Evolutionary conservation across 2,113 vertebrate species (phyloP).

Genomic region (Eretmochelys imbricata): DNA sequence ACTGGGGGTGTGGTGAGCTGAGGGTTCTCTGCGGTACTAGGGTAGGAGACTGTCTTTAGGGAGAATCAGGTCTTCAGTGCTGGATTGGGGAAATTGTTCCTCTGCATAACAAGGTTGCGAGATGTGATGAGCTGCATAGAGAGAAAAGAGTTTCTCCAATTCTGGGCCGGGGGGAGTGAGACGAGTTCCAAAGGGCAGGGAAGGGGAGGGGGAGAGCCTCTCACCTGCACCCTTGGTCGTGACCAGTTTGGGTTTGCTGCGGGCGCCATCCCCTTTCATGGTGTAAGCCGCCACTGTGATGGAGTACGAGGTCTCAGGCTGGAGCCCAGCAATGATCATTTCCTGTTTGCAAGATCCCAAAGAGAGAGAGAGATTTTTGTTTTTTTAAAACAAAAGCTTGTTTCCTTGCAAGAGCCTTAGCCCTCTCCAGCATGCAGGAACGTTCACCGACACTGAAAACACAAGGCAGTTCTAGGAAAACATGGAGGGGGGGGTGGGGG

Average conservation of each 20-base stretch:
- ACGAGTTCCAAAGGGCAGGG: fast-evolving
- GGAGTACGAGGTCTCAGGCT: conserved; percentile 96
- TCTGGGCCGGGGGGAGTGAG: neutral
- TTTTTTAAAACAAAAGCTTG: neutral
- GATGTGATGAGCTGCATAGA: neutral
- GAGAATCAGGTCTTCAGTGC: neutral
- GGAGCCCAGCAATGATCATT: conserved; percentile 93
- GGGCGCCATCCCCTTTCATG: conserved; percentile 97
- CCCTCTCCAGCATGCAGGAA: conserved; percentile 53
- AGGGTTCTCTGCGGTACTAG: neutral
- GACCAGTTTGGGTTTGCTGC: conserved; percentile 95
- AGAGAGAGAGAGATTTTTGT: neutral
- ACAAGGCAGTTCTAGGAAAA: neutral
- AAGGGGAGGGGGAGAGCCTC: neutral
- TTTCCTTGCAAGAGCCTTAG: neutral
- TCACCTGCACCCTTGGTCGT: conserved; percentile 95
- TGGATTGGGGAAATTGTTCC: neutral
- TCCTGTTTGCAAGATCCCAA: conserved; percentile 81
- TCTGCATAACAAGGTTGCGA: neutral
- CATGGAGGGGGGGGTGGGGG: neutral
- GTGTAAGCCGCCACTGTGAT: conserved; percentile 98
- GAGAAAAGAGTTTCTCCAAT: neutral
- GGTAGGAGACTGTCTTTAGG: neutral
- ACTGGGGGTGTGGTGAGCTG: neutral
- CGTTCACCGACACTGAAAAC: neutral